Evolutionary conservation across 2,113 vertebrate genomes (phyloP).

Genomic region (Brienomyrus longianalis): DNA sequence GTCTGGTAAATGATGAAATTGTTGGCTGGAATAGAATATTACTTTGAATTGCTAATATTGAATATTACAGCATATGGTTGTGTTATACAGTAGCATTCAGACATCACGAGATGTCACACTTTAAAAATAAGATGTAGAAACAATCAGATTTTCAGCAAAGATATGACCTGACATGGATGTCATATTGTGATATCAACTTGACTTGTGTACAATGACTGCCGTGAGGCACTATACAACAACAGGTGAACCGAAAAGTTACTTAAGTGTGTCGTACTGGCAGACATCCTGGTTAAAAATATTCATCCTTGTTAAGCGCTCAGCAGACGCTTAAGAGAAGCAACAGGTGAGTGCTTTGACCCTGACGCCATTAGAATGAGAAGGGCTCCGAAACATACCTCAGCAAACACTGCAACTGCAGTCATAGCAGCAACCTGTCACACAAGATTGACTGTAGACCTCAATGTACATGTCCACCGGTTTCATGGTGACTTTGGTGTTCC

Average conservation of each 20-base stretch:
- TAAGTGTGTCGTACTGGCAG: not conserved
- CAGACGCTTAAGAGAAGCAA: not conserved
- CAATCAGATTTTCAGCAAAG: not conserved
- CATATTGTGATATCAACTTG: not conserved
- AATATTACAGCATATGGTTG: not conserved
- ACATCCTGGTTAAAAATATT: not conserved
- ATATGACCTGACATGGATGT: not conserved
- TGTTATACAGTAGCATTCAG: not conserved
- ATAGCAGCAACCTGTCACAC: not conserved
- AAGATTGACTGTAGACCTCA: slow-evolving; percentile 40
- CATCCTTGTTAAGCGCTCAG: not conserved
- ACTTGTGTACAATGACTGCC: not conserved
- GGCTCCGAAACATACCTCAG: not conserved
- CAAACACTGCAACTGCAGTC: too few relatives aligned
- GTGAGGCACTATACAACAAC: not conserved
- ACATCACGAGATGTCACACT: not conserved
- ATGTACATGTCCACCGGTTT: slow-evolving; percentile 43
- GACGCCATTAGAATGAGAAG: not conserved
- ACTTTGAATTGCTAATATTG: not conserved
- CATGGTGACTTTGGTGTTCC: not conserved
- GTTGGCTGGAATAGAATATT: not conserved
- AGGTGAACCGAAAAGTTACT: not conserved
- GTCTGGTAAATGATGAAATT: not conserved
- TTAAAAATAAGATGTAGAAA: not conserved
- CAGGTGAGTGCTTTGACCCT: not conserved